Base-by-base conservation (phyloP, 2,797 vertebrate genomes). In the Hyperoplus immaculatus region DNA sequence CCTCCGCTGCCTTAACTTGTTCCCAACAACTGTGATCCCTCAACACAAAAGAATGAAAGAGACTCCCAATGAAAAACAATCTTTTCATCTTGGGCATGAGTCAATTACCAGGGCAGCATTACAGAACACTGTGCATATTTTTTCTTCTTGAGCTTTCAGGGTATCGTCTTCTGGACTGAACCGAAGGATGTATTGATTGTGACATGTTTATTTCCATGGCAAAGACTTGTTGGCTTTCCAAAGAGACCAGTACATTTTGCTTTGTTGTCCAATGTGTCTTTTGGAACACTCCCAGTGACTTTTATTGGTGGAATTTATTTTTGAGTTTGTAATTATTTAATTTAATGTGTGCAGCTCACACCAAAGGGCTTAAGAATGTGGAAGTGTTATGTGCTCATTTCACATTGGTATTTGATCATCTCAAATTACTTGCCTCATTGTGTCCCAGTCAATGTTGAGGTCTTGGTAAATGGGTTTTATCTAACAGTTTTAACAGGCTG, bases 171-270 rank as follows among this genome's bases (percentile, higher is more conserved):
- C 84, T 78, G 87, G 88, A 83, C 86, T 82, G 69, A 79, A 76
- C 74, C 50, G 55, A 84, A 79, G 78, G 84, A 85, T 82, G 62
- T 90, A 95, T 95, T 91, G 84, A 92, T 87, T 90, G 83, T 93
- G 94, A 95, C 93, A 92, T 95, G 94, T 95, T 95, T 95, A 95
- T 94, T 95, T 94, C 90, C 83, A 89, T 68, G 67, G 88, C 81
- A 89, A 83, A 90, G 81, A 79, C 88, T 71, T 90, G 88, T 82
- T 61, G 72, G 69, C 47, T 92, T 92, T 90, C 85, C 79, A 91
- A 80, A 71, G 73, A 87, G 57, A 77, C 75, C 72, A 75, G 85
- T 71, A 42, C 68, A 79, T 89, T 85, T 66, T 79, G 85, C 73
- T 86, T 91, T 90, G 86, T 88, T 89, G 85, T 87, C 68, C 78